A percentile compares a stretch with the other conserved stretches of the same genome.
phyloP scores from a whole-genome alignment of 2,797 vertebrate genomes.

The Emys orbicularis region DNA sequence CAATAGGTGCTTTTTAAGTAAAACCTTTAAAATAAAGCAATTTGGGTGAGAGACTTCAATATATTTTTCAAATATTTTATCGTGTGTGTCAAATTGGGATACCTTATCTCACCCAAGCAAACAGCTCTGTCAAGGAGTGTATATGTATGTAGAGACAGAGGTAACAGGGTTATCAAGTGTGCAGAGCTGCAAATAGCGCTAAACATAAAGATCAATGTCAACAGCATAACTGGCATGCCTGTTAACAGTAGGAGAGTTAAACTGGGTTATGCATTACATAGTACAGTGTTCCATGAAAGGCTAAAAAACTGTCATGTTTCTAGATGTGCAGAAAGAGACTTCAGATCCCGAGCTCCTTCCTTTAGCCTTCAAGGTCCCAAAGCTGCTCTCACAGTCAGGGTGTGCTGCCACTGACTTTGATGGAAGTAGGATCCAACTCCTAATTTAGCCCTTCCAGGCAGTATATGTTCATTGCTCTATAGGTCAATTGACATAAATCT shows the following conservation, averaged over 20 bases:
- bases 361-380: background rate
- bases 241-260: background rate
- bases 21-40: background rate
- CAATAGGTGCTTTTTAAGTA: background rate
- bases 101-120: background rate
- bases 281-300: background rate
- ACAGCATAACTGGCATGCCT: background rate
- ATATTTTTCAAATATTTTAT: background rate
- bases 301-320: background rate
- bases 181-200: background rate
- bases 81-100: background rate
- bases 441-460: background rate
- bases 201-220: background rate
- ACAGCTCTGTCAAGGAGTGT: background rate
- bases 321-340: background rate
- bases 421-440: background rate
- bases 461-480: background rate
- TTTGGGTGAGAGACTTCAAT: background rate
- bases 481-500: background rate
- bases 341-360: background rate
- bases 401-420: background rate
- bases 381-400: background rate
- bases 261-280: background rate
- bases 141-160: background rate
- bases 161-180: background rate